Evolutionary conservation across 1,140 invertebrate genomes (phyloP).

Genomic region (Scaptodrosophila lebanonensis): DNA sequence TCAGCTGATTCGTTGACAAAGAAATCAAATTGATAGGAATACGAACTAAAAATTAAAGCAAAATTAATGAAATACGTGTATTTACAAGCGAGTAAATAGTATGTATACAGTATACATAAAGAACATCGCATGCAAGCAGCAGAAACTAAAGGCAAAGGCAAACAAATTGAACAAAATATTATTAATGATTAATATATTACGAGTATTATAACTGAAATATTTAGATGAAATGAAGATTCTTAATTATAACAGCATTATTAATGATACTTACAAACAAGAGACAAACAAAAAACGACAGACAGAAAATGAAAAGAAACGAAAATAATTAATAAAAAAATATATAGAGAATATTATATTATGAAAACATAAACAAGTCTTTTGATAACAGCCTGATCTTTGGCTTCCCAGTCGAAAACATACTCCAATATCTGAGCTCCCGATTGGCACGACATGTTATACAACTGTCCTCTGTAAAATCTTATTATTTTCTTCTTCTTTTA

Average conservation of each 20-base stretch:
- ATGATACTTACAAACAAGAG: slow-evolving; percentile 66
- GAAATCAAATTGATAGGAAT: slow-evolving; percentile 4
- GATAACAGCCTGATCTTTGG: no score
- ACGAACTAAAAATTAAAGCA: slow-evolving; percentile 4
- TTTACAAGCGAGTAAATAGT: slow-evolving; percentile 10
- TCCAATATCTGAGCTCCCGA: no score
- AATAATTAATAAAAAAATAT: slow-evolving; percentile 75
- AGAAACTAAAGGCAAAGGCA: slow-evolving; percentile 2
- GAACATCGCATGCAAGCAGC: slow-evolving; percentile 1
- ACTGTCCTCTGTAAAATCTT: no score
- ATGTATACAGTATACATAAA: slow-evolving; percentile 10
- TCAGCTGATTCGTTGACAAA: no score
- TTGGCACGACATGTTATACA: no score
- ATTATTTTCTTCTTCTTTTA: no score
- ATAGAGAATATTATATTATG: slow-evolving; percentile 77
- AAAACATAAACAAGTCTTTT: slow-evolving; percentile 31
- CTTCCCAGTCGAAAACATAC: no score
- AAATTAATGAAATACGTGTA: slow-evolving; percentile 14
- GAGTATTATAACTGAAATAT: slow-evolving; percentile 77
- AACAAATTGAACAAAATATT: slow-evolving; percentile 58
- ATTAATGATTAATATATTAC: slow-evolving; percentile 75
- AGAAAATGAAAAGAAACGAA: slow-evolving; percentile 52
- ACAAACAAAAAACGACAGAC: slow-evolving; percentile 49
- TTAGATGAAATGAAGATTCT: slow-evolving; percentile 77
- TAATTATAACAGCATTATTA: slow-evolving; percentile 77